Evolutionary conservation across 2,797 vertebrate species (phyloP), one percentile per base, ranked within the genome.

Genomic region (Meda fulgida): DNA sequence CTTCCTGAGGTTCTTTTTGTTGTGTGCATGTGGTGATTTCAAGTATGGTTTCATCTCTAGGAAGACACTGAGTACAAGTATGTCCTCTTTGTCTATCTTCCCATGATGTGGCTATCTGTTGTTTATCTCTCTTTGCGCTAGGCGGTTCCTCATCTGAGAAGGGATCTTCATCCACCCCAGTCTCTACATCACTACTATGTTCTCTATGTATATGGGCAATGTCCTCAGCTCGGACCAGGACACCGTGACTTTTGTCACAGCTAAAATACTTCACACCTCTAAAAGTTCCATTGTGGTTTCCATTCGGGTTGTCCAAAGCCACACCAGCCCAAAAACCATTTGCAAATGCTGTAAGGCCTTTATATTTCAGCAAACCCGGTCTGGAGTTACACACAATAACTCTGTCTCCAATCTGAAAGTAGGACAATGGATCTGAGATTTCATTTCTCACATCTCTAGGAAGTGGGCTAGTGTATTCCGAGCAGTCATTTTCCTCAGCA

Each of bases 301-400:
- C 94, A 81, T 85, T 89, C 43, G 93, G 89, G 55, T 82, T 90
- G 81, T 94, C 93, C 58, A 94, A 89, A 0, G 90, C 91, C 19
- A 94, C 92, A 5, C 91, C 92, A 83, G 91, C 93, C 94, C 94
- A 93, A 1, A 89, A 87, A 0, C 92, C 93, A 14, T 80, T 79
- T 4, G 66, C 91, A 87, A 94, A 94, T 18, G 46, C 51, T 3
- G 89, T 89, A 13, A 0, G 65, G 18, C 92, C 94, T 90, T 95
- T 93, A 80, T 91, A 94, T 86, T 85, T 91, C 6, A 94, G 85
- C 3, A 90, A 90, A 48, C 93, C 92, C 23, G 89, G 86, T 36
- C 91, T 91, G 3, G 81, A 92, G 31, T 88, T 89, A 87, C 91
- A 93, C 18, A 94, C 91, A 69, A 94, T 51, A 83, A 93, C 90